Base-by-base conservation (phyloP, 1,140 invertebrate genomes). In the Aphelinus atriplicis region DNA sequence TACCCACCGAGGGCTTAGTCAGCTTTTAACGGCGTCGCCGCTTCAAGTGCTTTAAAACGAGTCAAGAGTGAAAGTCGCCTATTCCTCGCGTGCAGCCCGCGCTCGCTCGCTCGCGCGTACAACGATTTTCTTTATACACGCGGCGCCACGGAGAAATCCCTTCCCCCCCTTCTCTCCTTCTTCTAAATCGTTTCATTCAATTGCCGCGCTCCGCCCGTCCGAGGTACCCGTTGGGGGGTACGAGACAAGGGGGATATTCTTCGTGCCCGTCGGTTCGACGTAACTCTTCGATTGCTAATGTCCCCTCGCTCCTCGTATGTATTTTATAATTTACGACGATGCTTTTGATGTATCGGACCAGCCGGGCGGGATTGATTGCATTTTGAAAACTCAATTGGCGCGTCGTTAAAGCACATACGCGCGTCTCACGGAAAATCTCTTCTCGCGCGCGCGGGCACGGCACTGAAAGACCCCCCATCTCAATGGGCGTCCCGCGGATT, bases 91-190 rank as follows among this genome's bases (percentile, higher is more conserved):
- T 61, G 50, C 56, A 4, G 10, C 7, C 6, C 51, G 4, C 26
- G 26, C 26, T 26, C 26, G 26, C 26, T 26, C 26, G 51, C 4
- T 53, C 9, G 9, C 9, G 9, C 51, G 9, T 26, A 63, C 65
- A 74, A 69, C 51, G 65, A 56, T 62, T 74, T 74, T 68, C 72
- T 68, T 74, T 67, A 57, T 69, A 43, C 26, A 61, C 60, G 47
- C 9, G 62, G 51, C 62, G 45, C 1, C 63, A 48, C 4, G 4
- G 51, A 6, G 51, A 53, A 53, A 53, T 6, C 9, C 4, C 51
- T 53, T 9, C 9, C 51, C 4, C 51, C 9, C 51, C 51, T 9
- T 26, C 26, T 26, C 26, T 0, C 26, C 26, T 26, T 26, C 62
- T 1, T 53, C 46, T 7, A 53, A 53, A 55, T 10, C 26, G 66